Percentiles rank a stretch among this genome's conserved stretches.
Evolutionary conservation across 1,140 invertebrate species (phyloP).

Genomic region (Scaptomyza hsui): DNA sequence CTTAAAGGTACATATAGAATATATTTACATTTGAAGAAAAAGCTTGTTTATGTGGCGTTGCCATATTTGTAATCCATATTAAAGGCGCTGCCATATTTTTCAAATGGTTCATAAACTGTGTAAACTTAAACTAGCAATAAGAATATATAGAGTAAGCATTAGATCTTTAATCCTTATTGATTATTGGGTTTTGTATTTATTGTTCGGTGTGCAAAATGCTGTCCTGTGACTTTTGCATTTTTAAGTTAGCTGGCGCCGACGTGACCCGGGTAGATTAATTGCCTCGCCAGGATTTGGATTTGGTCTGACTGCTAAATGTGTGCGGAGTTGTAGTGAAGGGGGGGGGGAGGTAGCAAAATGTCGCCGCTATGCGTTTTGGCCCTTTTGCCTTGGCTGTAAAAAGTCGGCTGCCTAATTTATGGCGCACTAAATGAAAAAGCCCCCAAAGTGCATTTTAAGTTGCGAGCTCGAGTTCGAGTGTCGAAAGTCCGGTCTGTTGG

Average conservation of each 20-base stretch:
- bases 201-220: not conserved
- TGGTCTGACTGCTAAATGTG: not conserved
- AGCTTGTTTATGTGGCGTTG: too few relatives aligned
- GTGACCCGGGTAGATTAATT: constrained; percentile 57
- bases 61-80: too few relatives aligned
- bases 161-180: too few relatives aligned
- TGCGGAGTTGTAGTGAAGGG: not conserved
- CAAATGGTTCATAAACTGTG: too few relatives aligned
- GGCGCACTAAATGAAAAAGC: constrained; percentile 63
- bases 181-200: constrained; percentile 2
- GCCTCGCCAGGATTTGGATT: constrained; percentile 36
- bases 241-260: constrained; percentile 42
- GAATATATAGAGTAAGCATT: too few relatives aligned
- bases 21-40: too few relatives aligned
- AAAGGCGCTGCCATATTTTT: too few relatives aligned
- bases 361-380: constrained; percentile 24
- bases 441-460: constrained; percentile 63
- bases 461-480: constrained; percentile 41
- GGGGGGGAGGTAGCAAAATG: constrained; percentile 20
- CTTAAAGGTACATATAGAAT: too few relatives aligned
- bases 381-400: constrained; percentile 35
- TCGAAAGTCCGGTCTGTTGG: constrained; percentile 10
- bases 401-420: constrained; percentile 60
- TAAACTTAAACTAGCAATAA: too few relatives aligned
- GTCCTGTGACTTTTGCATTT: constrained; percentile 39